Base-by-base conservation (phyloP, 2,113 vertebrate genomes). In the Engystomops pustulosus region DNA sequence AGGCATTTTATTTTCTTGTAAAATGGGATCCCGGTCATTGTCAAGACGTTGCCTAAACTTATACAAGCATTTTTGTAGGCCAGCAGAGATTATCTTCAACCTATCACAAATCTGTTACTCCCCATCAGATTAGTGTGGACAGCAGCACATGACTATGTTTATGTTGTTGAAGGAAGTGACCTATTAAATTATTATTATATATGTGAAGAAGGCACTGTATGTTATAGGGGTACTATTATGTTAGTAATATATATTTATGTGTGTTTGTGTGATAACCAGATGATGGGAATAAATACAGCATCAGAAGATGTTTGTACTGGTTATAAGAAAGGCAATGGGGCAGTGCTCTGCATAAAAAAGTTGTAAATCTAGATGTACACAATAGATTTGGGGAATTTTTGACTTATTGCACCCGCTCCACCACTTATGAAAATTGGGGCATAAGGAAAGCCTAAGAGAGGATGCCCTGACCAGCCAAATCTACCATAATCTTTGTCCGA, bases 31-130 rank as follows among this genome's bases (percentile, higher is more conserved):
- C 3, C 7, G 23, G 4, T 10, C 14, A 3, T 47, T 30, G 14
- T 47, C 23, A n/a, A 74, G 23, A 25, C 10, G 30, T 17, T 0
- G 0, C 23, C 20, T 44, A 49, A 5, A 18, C 17, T 18, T 17
- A 49, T 79, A 70, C 58, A 55, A 70, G 74, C 45, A 36, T 67
- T 84, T 78, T 68, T 49, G 47, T 78, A 47, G n/a, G 47, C 7
- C 23, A 7, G 6, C 10, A 55, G 53, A 3, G 18, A 2, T 27
- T 60, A 11, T 12, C 27, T 25, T 2, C 55, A 60, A 2, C 27
- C 23, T 60, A 3, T 47, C 3, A 1, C 12, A 14, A 15, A 5
- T 55, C 8, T 23, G n/a, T 55, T n/a, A 27, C 27, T 60, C 9
- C 12, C 14, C 17, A 17, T 65, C 3, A 32, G 27, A 65, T 17